Base-by-base conservation (phyloP, 2,113 vertebrate species). In the Rhagologus leucostigma region DNA sequence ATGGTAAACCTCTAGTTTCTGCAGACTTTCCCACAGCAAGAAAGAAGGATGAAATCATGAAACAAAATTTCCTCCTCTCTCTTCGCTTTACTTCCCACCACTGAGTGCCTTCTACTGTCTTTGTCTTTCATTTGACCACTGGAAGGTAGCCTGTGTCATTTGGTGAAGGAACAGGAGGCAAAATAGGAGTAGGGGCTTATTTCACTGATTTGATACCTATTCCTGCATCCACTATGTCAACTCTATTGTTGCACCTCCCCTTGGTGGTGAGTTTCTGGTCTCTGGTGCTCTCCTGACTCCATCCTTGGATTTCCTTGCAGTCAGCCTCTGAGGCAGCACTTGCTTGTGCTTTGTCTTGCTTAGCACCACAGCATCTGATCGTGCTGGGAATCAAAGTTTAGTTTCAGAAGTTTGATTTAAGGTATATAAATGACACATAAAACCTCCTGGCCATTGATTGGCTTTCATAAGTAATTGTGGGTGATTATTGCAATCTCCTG, bases 391-490 rank as follows among this genome's bases (percentile, higher is more conserved):
- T 82, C 81, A 87, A 84, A 87, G 92, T 76, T 93, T 75, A 60
- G 82, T 93, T 87, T 90, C 37, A 71, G 57, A 89, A 69, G 77
- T 84, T 82, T 93, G 62, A 64, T 73, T 92, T 94, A 75, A 92
- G 57, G 37, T 78, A 76, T 39, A 82, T 79, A 87, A 89, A 91
- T 3, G 49, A 67, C 69, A 79, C 46, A 46, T n/a, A 82, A 83
- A 94, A n/a, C 89, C 50, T 91, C 87, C 47, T 27, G 57, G 70
- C 70, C 70, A 79, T 93, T 96, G 81, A 76, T 21, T 89, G 7
- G 59, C 77, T 97, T 89, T 73, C 33, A 2, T 87, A 93, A 95
- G 65, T 89, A 96, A 94, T 85, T 87, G 78, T 35, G 55, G 93
- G 50, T 87, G 67, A 91, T 94, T 73, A 65, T 42, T 68, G 64